A percentile compares a stretch with the other conserved stretches of the same genome.
Conservation (phyloP, 2,113 vertebrate genomes). For the Thermophis baileyi region DNA sequence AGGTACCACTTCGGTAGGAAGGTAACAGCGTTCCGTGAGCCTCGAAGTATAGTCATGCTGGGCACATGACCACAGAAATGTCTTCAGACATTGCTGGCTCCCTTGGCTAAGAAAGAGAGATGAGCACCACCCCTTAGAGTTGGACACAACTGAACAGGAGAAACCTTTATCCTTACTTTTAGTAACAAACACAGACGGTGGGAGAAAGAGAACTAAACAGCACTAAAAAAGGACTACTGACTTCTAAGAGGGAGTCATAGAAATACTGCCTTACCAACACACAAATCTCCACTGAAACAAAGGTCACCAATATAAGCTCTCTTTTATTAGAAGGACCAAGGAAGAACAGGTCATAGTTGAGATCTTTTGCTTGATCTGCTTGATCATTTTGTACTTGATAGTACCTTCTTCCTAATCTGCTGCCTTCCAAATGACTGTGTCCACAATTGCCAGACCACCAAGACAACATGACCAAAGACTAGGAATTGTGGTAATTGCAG, state of each 20-base stretch:
- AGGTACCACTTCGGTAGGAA: no score
- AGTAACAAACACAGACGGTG: background rate
- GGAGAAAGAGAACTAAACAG: background rate
- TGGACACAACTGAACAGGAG: background rate
- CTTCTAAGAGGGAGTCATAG: background rate
- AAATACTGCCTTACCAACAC: background rate
- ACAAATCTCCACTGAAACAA: background rate
- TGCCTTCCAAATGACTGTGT: background rate
- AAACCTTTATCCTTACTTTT: background rate
- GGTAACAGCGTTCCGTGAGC: no score
- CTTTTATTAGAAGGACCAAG: background rate
- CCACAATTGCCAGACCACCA: background rate
- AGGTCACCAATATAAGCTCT: background rate
- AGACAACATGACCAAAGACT: background rate
- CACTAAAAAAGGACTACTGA: background rate
- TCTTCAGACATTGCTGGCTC: background rate
- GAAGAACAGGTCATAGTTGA: background rate
- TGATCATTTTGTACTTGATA: background rate
- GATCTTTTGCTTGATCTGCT: background rate
- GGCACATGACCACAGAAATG: no score
- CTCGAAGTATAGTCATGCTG: no score
- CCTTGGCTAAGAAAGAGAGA: background rate
- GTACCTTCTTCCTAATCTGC: background rate
- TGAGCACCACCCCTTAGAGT: background rate
- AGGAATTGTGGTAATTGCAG: background rate